Evolutionary conservation across 1,140 invertebrate species (phyloP).

Genomic region (Antheraea mylitta): DNA sequence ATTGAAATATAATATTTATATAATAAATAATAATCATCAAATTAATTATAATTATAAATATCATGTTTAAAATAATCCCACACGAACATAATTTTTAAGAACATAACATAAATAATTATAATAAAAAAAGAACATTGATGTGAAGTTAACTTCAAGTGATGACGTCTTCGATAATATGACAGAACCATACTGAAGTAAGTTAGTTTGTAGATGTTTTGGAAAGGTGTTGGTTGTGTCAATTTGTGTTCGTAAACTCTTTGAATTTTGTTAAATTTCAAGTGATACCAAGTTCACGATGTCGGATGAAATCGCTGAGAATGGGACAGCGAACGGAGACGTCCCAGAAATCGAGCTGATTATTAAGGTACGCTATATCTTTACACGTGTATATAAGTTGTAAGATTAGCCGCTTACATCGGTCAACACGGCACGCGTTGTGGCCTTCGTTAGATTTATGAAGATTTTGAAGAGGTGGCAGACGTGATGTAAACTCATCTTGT

Average conservation of each 20-base stretch:
- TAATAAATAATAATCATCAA: too few relatives aligned
- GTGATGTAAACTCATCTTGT: conserved; percentile 16
- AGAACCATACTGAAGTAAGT: conserved; percentile 49
- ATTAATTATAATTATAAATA: too few relatives aligned
- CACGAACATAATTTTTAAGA: too few relatives aligned
- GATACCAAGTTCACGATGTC: conserved; percentile 72
- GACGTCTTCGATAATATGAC: conserved; percentile 14
- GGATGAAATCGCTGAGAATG: conserved; percentile 80
- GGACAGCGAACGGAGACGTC: conserved; percentile 84
- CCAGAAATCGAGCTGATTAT: conserved; percentile 90
- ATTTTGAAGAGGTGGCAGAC: conserved; percentile 55
- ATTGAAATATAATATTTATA: too few relatives aligned
- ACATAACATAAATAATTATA: too few relatives aligned
- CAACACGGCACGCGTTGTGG: conserved; percentile 47
- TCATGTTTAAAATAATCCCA: too few relatives aligned
- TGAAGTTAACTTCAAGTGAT: conserved; percentile 21
- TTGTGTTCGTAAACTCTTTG: conserved; percentile 33
- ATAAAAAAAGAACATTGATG: conserved; percentile 17
- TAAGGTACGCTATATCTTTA: conserved; percentile 80
- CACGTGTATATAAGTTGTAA: conserved; percentile 42
- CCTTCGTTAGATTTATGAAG: conserved; percentile 39
- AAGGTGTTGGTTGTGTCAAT: conserved; percentile 60
- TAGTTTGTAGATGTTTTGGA: conserved; percentile 56
- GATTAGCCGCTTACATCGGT: conserved; percentile 46
- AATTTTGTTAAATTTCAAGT: conserved; percentile 46